Conservation (phyloP, 1,140 invertebrate species). For the Carcinoscorpius rotundicauda region DNA sequence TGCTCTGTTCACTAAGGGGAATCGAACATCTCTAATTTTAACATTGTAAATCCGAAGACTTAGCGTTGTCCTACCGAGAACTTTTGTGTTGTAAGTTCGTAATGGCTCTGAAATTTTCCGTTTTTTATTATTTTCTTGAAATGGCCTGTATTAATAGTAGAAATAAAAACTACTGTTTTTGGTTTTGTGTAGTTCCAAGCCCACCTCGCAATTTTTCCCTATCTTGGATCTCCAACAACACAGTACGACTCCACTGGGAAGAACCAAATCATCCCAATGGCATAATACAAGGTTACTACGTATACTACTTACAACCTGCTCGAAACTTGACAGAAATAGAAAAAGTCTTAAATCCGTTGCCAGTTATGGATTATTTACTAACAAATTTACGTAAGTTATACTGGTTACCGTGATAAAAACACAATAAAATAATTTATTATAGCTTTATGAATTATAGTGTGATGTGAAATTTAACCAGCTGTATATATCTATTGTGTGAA, state of each 20-base stretch:
- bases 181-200: conserved; percentile 52
- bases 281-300: conserved; percentile 22
- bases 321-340: conserved; percentile 23
- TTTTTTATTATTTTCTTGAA: background rate
- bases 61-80: background rate
- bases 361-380: conserved; percentile 21
- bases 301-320: conserved; percentile 24
- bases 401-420: no score
- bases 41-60: no score
- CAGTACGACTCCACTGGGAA: conserved; percentile 63
- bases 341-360: conserved; percentile 16
- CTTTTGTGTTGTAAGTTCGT: conserved; percentile 4
- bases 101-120: conserved; percentile 6
- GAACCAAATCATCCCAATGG: conserved; percentile 59
- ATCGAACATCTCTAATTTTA: background rate
- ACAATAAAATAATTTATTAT: no score
- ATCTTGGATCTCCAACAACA: conserved; percentile 54
- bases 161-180: conserved; percentile 7
- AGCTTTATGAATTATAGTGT: no score
- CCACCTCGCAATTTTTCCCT: conserved; percentile 66
- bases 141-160: no score
- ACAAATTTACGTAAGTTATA: conserved; percentile 22
- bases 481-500: no score
- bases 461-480: no score
- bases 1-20: no score